Percentiles rank a stretch among this genome's conserved stretches.
Conservation (phyloP, 2,113 vertebrate species). For the Maccullochella peelii region DNA sequence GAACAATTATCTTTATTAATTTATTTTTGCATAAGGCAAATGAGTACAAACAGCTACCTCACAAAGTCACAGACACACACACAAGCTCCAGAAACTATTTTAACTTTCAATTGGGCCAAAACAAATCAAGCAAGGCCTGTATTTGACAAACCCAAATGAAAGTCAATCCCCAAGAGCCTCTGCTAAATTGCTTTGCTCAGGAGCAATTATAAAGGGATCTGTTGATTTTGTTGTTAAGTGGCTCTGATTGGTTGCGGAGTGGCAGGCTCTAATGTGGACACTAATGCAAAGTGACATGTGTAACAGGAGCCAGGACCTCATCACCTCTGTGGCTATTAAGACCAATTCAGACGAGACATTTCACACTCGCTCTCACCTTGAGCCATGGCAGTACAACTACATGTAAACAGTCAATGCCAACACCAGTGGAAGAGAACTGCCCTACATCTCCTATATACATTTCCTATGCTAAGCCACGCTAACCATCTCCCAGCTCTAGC, state of each 20-base stretch:
- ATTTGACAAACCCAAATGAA: constrained; percentile 66
- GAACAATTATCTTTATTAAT: constrained; percentile 39
- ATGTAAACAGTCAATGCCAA: constrained; percentile 8
- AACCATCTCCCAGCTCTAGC: not conserved
- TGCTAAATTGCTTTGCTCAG: constrained; percentile 74
- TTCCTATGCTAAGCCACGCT: not conserved
- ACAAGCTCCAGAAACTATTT: constrained; percentile 35
- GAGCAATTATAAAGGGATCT: constrained; percentile 74
- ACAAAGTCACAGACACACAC: not conserved
- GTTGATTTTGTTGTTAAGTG: constrained; percentile 74
- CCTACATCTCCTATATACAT: not conserved
- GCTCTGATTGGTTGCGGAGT: constrained; percentile 65
- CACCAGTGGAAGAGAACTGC: not conserved
- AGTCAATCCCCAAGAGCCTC: constrained; percentile 56
- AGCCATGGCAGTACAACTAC: not conserved
- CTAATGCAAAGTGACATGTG: constrained; percentile 72
- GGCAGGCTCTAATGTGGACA: constrained; percentile 64
- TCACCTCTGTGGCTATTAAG: constrained; percentile 70
- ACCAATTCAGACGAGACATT: constrained; percentile 46
- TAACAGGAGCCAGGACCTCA: constrained; percentile 61
- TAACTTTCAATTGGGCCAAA: constrained; percentile 48
- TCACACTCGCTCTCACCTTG: constrained; percentile 44
- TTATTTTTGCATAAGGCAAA: constrained; percentile 41
- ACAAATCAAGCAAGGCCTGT: constrained; percentile 55
- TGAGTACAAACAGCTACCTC: constrained; percentile 10